Conservation (phyloP, 30 jellyfish, hydroid and myxozoan genomes). For the Hydra vulgaris region DNA sequence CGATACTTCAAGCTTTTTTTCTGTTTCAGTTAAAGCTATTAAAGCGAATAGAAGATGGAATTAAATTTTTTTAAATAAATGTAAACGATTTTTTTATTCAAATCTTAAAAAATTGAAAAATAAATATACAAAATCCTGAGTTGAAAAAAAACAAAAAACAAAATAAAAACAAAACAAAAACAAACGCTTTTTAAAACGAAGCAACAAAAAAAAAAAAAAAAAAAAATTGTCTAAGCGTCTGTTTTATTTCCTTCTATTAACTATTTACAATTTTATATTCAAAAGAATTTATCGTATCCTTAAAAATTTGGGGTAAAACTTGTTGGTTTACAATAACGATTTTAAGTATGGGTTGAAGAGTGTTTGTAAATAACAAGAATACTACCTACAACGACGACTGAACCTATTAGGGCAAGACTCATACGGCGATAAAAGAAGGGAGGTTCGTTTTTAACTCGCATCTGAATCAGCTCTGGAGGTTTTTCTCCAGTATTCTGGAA, state of each 20-base stretch:
- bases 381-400: background rate
- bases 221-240: background rate
- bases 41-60: too few species aligned
- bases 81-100: too few species aligned
- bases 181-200: too few species aligned
- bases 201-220: background rate
- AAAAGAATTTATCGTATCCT: too few species aligned
- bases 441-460: background rate
- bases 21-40: too few species aligned
- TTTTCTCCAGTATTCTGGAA: background rate
- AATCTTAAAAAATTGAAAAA: too few species aligned
- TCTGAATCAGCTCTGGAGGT: background rate
- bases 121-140: too few species aligned
- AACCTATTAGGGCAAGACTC: background rate
- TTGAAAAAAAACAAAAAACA: background rate
- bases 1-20: too few species aligned
- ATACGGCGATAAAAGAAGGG: background rate
- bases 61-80: too few species aligned
- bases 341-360: background rate
- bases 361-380: background rate
- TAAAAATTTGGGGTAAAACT: too few species aligned
- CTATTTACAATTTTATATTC: background rate
- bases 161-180: too few species aligned
- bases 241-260: background rate
- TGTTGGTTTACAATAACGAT: too few species aligned